phyloP scores from a whole-genome alignment of 2,113 vertebrate species.

The Zosterops borbonicus region DNA sequence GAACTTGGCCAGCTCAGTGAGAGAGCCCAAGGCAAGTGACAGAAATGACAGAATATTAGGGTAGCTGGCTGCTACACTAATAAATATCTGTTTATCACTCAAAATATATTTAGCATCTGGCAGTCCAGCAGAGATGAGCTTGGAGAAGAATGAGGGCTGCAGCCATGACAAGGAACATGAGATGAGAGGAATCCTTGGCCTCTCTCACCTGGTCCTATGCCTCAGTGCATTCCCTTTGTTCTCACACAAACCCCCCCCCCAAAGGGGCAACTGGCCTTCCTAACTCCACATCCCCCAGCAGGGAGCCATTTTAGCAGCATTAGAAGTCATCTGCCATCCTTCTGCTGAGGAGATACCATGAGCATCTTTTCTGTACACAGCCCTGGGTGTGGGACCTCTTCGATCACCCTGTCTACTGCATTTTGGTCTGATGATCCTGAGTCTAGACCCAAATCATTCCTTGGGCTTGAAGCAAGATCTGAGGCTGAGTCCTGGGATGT shows the following conservation, averaged over 20 bases:
- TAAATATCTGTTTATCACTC: neutral
- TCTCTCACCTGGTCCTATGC: rapidly evolving
- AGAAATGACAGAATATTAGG: neutral
- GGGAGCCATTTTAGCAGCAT: neutral
- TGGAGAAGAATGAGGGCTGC: neutral
- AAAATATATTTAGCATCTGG: neutral
- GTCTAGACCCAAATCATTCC: neutral
- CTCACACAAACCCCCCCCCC: neutral
- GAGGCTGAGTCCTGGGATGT: neutral
- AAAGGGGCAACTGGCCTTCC: neutral
- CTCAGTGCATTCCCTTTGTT: neutral
- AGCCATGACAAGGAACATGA: neutral
- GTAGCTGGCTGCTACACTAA: neutral
- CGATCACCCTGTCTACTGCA: neutral
- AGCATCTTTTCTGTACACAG: neutral
- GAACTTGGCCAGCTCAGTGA: neutral
- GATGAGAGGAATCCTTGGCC: neutral
- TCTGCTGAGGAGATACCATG: neutral
- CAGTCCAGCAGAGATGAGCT: neutral
- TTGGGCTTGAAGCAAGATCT: neutral
- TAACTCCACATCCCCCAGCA: neutral
- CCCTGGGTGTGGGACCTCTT: neutral
- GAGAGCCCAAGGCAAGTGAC: neutral
- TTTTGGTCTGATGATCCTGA: neutral
- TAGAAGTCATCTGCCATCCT: neutral